phyloP scores from a whole-genome alignment of 2,888 invertebrate species.

The Sphinx pinastri region DNA sequence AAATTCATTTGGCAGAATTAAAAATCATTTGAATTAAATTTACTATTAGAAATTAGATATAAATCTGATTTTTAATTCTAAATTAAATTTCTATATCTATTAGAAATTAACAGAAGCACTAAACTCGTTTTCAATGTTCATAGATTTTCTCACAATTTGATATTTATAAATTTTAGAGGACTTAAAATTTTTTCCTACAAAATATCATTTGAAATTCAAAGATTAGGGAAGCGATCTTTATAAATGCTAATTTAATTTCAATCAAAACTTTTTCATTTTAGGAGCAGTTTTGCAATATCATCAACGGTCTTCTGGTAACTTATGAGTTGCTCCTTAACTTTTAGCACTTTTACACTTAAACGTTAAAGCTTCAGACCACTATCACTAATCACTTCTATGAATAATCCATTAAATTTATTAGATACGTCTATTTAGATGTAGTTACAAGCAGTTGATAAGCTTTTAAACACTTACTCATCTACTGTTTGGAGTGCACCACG shows the following conservation, averaged over 20 bases:
- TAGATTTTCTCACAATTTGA: too few species aligned
- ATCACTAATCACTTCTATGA: neutral
- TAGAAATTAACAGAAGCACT: too few species aligned
- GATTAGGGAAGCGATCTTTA: neutral
- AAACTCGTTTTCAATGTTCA: too few species aligned
- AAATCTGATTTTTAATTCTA: too few species aligned
- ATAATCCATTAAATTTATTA: neutral
- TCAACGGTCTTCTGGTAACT: conserved; percentile 68
- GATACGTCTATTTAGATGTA: neutral
- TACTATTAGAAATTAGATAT: too few species aligned
- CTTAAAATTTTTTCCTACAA: too few species aligned
- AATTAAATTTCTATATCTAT: too few species aligned
- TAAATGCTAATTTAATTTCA: neutral
- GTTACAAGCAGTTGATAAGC: conserved; percentile 1
- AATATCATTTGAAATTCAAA: neutral
- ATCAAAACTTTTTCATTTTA: conserved; percentile 59
- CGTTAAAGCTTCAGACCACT: conserved; percentile 6
- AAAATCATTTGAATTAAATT: too few species aligned
- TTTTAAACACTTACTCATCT: conserved; percentile 11
- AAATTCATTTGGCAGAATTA: too few species aligned
- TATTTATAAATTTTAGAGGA: too few species aligned
- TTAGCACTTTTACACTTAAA: conserved; percentile 17
- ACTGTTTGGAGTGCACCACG: neutral
- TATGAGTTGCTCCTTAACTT: conserved; percentile 26
- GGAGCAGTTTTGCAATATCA: conserved; percentile 79